Conservation (phyloP, 2,113 vertebrate species). For the Tenebrosternarchus preto region DNA sequence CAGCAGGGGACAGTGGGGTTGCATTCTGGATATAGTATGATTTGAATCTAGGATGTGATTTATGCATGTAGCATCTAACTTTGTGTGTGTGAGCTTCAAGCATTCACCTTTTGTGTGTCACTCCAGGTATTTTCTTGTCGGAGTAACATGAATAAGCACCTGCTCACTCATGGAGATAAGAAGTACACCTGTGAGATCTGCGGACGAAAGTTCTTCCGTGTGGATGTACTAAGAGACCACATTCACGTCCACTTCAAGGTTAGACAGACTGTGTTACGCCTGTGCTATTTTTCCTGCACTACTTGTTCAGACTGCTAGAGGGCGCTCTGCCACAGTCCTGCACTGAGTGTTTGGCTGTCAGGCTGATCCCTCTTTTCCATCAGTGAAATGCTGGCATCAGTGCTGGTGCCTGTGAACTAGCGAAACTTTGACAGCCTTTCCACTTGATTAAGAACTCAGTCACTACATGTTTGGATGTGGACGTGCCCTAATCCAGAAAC, state of each 20-base stretch:
- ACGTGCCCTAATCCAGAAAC: no score
- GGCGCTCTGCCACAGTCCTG: neutral
- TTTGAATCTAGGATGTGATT: no score
- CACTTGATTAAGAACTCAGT: no score
- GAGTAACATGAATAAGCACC: conserved; percentile 99
- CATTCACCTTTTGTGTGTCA: neutral
- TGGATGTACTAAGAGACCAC: conserved; percentile 96
- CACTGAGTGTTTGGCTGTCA: neutral
- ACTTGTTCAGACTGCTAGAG: neutral
- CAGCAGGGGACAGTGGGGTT: no score
- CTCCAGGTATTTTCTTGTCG: conserved; percentile 93
- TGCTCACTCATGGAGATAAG: conserved; percentile 97
- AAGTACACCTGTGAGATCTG: conserved; percentile 99
- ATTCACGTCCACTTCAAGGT: conserved; percentile 99
- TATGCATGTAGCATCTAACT: no score
- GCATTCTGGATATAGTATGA: no score
- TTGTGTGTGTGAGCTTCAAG: neutral
- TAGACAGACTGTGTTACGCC: conserved; percentile 5
- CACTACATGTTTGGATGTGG: no score
- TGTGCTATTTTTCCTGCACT: no score
- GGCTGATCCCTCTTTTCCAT: no score
- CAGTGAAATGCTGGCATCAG: no score
- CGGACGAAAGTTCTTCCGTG: conserved; percentile 96
- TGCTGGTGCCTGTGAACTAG: no score
- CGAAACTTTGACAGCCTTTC: no score